Conservation (phyloP, 1,140 invertebrate species). For the Coenobita brevimanus region DNA sequence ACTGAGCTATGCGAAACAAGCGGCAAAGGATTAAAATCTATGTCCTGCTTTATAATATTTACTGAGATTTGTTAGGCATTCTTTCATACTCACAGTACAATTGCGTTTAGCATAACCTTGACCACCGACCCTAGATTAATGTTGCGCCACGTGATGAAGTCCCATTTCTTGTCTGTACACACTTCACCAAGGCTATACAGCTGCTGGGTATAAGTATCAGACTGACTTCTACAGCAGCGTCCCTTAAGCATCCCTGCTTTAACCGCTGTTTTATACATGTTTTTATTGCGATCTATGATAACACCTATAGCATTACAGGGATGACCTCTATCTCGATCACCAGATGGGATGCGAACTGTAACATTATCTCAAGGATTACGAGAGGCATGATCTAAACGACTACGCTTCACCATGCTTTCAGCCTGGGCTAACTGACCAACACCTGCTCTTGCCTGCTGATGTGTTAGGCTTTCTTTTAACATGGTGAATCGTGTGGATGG, state of each 20-base stretch:
- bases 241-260: slow-evolving; percentile 18
- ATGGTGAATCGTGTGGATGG: too few relatives aligned
- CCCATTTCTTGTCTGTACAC: slow-evolving; percentile 14
- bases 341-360: too few relatives aligned
- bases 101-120: slow-evolving; percentile 31
- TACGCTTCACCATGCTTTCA: too few relatives aligned
- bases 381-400: too few relatives aligned
- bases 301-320: slow-evolving; percentile 23
- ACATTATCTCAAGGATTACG: too few relatives aligned
- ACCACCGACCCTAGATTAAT: slow-evolving; percentile 20
- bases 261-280: slow-evolving; percentile 12
- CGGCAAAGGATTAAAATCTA: too few relatives aligned
- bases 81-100: slow-evolving; percentile 21
- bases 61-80: slow-evolving; percentile 27
- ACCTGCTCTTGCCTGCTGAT: too few relatives aligned
- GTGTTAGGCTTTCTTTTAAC: too few relatives aligned
- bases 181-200: slow-evolving; percentile 20
- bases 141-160: slow-evolving; percentile 4
- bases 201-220: slow-evolving; percentile 22
- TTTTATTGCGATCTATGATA: slow-evolving; percentile 30
- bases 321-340: too few relatives aligned
- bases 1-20: too few relatives aligned
- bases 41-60: slow-evolving; percentile 10
- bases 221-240: slow-evolving; percentile 6
- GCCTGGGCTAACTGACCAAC: too few relatives aligned